Evolutionary conservation across 2,113 vertebrate genomes (phyloP), one percentile per base, ranked within the genome.

Genomic region (Desmodus rotundus): DNA sequence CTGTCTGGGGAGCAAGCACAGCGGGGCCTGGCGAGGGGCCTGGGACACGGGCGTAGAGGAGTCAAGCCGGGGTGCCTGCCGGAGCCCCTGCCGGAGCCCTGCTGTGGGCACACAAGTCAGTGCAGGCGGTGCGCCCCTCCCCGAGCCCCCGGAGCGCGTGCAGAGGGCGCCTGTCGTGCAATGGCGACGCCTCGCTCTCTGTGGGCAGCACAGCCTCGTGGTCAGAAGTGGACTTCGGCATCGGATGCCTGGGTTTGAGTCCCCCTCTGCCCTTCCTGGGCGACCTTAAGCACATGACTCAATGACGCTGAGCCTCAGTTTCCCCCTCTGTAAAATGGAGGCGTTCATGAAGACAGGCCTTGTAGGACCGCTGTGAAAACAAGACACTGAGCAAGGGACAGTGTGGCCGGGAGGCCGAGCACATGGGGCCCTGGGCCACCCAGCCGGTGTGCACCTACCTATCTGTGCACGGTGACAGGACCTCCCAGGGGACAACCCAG

Each of bases 1-100:
- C 99, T 99, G 95, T 26, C 4, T 41, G 0, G 0, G n/a, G 58
- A 38, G 61, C 16, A 22, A 87, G 20, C 22, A 4, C 6, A 0
- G 83, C 9, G 31, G 13, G 36, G 8, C 4, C 63, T 22, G 31
- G 58, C 17, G 61, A 5, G 26, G 12, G 4, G 20, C 38, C 45
- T n/a, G 24, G 50, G 20, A 47, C 36, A 1, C 4, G 36, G 4
- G 13, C 24, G 3, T 10, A 3, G 7, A 14, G 54, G 43, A 5
- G 4, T 2, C 2, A 17, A 28, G 68, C 1, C 1, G 5, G 10
- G 74, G 24, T 7, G 17, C 15, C 76, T 2, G 65, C 65, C 2
- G 92, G 76, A 26, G 65, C 15, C 38, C 31, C 9, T n/a, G n/a
- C n/a, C n/a, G n/a, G n/a, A n/a, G n/a, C n/a, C n/a, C n/a, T n/a